These are phyloP conservation scores for Drosophila serrata DNA, from an alignment of 1,140 invertebrate genomes.

Conservation along the genomic window DNA sequence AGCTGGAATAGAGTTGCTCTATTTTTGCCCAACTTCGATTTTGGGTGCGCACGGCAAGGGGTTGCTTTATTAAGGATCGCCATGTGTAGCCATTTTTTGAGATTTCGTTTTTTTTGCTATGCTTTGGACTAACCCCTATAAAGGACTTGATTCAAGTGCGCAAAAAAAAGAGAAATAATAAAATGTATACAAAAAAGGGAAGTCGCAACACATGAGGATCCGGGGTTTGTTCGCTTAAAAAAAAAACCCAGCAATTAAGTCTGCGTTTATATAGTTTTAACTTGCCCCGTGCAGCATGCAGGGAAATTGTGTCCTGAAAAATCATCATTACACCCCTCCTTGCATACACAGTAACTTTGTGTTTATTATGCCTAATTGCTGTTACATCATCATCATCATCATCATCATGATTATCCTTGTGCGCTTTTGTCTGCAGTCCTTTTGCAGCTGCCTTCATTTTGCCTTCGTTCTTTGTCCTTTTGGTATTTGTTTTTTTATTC, in stretches of 20 bases:
- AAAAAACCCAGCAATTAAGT: slow-evolving; percentile 80
- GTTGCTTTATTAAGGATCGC: slow-evolving; percentile 50
- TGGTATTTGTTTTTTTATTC: slow-evolving; percentile 1
- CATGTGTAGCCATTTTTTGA: slow-evolving; percentile 75
- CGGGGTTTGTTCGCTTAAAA: slow-evolving; percentile 74
- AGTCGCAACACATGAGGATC: slow-evolving; percentile 31
- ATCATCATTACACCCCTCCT: slow-evolving; percentile 8
- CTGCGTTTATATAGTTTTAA: slow-evolving; percentile 63
- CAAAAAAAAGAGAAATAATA: slow-evolving; percentile 49
- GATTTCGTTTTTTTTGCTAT: slow-evolving; percentile 3
- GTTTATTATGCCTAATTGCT: slow-evolving; percentile 84
- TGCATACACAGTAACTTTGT: slow-evolving; percentile 67
- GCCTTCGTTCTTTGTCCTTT: slow-evolving; percentile 32
- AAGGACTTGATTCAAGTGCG: slow-evolving; percentile 68
- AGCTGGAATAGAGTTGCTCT: slow-evolving; percentile 57
- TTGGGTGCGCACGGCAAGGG: slow-evolving; percentile 36
- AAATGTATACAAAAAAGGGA: slow-evolving; percentile 30
- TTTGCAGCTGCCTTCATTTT: slow-evolving; percentile 75
- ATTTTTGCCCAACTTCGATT: slow-evolving; percentile 37
- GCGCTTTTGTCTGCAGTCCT: slow-evolving; percentile 68
- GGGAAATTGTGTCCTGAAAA: neutral
- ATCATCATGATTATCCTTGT: slow-evolving; percentile 48
- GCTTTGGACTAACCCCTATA: slow-evolving; percentile 66
- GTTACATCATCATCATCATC: slow-evolving; percentile 68
- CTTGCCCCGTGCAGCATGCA: slow-evolving; percentile 13